Evolutionary conservation across 2,797 vertebrate species (phyloP).

Genomic region (Prionace glauca): DNA sequence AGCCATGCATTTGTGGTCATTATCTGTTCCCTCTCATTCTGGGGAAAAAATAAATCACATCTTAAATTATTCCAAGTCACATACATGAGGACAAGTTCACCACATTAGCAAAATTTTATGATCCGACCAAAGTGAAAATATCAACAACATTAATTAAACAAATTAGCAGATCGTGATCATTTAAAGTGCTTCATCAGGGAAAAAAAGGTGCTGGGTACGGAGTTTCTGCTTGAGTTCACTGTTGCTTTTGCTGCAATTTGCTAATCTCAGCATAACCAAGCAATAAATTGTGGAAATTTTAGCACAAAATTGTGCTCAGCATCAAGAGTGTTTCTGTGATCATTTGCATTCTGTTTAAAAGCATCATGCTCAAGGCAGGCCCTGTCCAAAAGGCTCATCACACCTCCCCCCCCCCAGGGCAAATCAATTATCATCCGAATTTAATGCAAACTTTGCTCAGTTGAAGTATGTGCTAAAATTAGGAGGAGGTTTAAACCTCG

Average conservation of each 20-base stretch:
- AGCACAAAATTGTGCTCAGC: background rate
- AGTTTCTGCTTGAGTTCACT: background rate
- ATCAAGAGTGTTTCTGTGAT: background rate
- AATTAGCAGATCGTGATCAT: background rate
- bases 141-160: background rate
- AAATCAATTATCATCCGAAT: background rate
- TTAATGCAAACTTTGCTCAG: background rate
- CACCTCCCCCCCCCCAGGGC: background rate
- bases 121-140: background rate
- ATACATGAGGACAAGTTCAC: no score
- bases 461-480: background rate
- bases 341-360: background rate
- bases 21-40: conserved; percentile 34
- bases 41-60: background rate
- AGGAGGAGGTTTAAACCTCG: no score
- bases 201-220: background rate
- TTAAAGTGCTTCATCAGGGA: background rate
- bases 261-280: background rate
- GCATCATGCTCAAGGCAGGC: background rate
- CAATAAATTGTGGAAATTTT: background rate
- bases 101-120: background rate
- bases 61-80: background rate
- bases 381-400: background rate
- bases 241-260: background rate
- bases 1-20: conserved; percentile 36